phyloP scores from a whole-genome alignment of 2,113 vertebrate species.

The Lasiurus borealis region DNA sequence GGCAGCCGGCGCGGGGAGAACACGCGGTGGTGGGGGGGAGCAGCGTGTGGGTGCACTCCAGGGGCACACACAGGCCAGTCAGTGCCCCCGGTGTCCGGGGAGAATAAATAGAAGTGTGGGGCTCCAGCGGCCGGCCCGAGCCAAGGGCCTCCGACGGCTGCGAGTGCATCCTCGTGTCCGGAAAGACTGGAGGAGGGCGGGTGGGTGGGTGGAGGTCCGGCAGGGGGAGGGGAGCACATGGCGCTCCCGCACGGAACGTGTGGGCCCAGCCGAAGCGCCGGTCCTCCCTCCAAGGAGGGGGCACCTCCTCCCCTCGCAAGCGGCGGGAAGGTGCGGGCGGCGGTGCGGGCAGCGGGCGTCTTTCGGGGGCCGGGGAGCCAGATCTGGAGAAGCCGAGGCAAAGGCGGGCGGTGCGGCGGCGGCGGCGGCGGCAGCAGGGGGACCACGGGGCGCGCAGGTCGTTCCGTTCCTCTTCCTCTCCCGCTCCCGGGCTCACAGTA shows the following conservation, averaged over 20 bases:
- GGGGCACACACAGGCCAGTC: constrained; percentile 70
- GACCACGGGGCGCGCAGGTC: constrained; percentile 74
- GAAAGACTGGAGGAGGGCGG: constrained; percentile 10
- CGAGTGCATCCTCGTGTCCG: constrained; percentile 67
- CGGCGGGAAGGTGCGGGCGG: constrained; percentile 44
- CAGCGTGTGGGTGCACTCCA: constrained; percentile 73
- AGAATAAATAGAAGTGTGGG: constrained; percentile 88
- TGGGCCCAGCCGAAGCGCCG: constrained; percentile 55
- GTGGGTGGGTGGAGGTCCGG: background rate
- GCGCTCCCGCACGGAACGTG: background rate
- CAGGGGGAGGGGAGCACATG: background rate
- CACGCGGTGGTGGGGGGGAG: constrained; percentile 57
- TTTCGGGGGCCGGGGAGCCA: constrained; percentile 60
- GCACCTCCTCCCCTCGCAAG: constrained; percentile 48
- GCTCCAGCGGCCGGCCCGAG: constrained; percentile 63
- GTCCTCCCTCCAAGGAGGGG: constrained; percentile 19
- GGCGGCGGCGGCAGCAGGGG: constrained; percentile 28
- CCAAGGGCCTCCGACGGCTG: constrained; percentile 63
- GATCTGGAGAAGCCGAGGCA: constrained; percentile 75
- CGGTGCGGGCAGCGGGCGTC: constrained; percentile 64
- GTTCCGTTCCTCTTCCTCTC: constrained; percentile 76
- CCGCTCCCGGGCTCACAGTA: constrained; percentile 91
- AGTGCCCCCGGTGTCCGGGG: constrained; percentile 77
- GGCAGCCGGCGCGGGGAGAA: constrained; percentile 68
- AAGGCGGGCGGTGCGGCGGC: constrained; percentile 76